Conservation (phyloP, 2,888 invertebrate genomes). For the Meghimatium bilineatum region DNA sequence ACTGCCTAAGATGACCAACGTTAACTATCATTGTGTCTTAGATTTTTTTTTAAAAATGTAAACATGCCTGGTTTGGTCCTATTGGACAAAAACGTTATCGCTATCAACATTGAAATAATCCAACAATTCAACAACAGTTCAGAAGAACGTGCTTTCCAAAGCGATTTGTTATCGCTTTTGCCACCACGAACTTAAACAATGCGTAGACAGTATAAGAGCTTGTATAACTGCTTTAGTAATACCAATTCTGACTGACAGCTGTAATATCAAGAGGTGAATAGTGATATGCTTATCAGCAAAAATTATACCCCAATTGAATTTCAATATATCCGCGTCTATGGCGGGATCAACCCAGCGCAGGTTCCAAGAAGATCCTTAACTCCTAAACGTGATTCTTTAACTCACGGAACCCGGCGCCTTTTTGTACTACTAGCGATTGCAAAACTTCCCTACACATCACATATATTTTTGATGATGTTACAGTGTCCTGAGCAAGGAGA, state of each 20-base stretch:
- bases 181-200: not conserved
- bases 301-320: constrained; percentile 3
- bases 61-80: not conserved
- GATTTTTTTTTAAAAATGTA: constrained; percentile 1
- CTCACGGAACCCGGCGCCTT: not conserved
- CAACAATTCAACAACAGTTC: too few species aligned
- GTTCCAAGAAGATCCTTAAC: constrained; percentile 5
- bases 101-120: not conserved
- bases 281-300: not conserved
- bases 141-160: not conserved
- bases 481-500: constrained; percentile 3
- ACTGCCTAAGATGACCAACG: not conserved
- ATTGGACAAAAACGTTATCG: not conserved
- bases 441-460: constrained; percentile 22
- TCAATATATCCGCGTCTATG: constrained; percentile 12
- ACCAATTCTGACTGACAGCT: constrained; percentile 12
- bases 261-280: constrained; percentile 4
- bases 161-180: not conserved
- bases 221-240: not conserved
- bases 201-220: not conserved
- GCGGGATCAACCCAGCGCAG: not conserved
- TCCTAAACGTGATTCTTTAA: not conserved
- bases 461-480: not conserved
- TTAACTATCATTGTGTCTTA: constrained; percentile 2
- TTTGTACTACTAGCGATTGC: not conserved